Conservation (phyloP, 2,888 invertebrate genomes). For the Rhyacophila evoluta region DNA sequence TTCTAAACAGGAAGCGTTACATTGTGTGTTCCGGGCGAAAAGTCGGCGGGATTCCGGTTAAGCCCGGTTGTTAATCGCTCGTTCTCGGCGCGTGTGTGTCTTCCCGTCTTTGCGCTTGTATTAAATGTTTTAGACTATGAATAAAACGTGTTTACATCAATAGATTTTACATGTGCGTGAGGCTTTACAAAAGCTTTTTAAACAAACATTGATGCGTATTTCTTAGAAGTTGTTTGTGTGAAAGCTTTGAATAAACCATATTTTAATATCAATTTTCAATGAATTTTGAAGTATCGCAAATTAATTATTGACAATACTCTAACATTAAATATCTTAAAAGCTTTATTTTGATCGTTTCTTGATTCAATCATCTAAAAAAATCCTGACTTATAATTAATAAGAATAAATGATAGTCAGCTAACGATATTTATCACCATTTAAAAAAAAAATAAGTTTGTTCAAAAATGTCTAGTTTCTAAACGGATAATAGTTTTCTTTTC, state of each 20-base stretch:
- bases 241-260: neutral
- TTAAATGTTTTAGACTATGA: neutral
- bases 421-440: no score
- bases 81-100: conserved; percentile 17
- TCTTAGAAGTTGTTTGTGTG: neutral
- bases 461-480: no score
- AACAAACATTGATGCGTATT: neutral
- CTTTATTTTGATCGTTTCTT: no score
- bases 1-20: conserved; percentile 15
- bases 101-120: neutral
- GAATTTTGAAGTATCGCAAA: no score
- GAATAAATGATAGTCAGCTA: no score
- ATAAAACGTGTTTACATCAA: conserved; percentile 13
- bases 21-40: conserved; percentile 34
- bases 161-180: neutral
- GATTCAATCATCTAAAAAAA: no score
- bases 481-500: no score
- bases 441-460: no score
- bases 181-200: neutral
- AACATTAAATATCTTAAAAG: no score
- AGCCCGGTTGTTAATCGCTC: conserved; percentile 47
- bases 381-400: no score
- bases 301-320: no score
- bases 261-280: neutral
- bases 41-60: conserved; percentile 44